Evolutionary conservation across 2,888 invertebrate genomes (phyloP), one percentile per base, ranked within the genome.

Genomic region (Phortica magna): DNA sequence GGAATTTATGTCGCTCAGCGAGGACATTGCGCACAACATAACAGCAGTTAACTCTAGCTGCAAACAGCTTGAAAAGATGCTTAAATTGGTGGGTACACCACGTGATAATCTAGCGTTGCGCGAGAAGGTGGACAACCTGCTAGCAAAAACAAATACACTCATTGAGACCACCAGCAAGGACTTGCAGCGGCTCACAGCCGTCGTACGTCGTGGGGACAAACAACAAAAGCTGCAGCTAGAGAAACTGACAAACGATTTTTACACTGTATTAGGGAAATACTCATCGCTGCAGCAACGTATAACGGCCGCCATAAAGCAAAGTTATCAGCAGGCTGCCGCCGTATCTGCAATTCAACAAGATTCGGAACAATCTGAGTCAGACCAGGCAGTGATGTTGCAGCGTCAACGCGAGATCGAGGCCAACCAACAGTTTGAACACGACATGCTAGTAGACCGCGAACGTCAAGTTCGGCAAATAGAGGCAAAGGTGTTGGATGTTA

Each of bases 161-260:
- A 95, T 96, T 22, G 94, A 95, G 55, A 94, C 94, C 43, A 96
- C 96, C 0, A 95, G 95, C 65, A 94, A 94, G 83, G 95, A 96
- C 87, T 93, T 97, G 68, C 94, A 95, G 82, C 94, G 95, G 78
- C 92, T 97, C 39, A 95, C 95, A 55, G 93, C 94, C 9, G 93
- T 96, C 39, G 95, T 95, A 73, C 93, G 95, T 14, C 94, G 94
- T 80, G 95, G 95, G 0, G 95, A 96, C 89, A 96, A 96, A 83
- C 95, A 95, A 77, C 96, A 96, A 90, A 96, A 95, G 88, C 92
- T 98, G 80, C 97, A 97, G 91, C 94, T 96, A 75, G 97, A 97
- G 84, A 94, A 96, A 85, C 93, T 98, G 14, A 96, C 96, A 12
- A 95, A 95, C 83, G 96, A 96, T 85, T 98, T 98, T 90, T 94